phyloP scores from a whole-genome alignment of 2,888 invertebrate species.

The Dryobota labecula region DNA sequence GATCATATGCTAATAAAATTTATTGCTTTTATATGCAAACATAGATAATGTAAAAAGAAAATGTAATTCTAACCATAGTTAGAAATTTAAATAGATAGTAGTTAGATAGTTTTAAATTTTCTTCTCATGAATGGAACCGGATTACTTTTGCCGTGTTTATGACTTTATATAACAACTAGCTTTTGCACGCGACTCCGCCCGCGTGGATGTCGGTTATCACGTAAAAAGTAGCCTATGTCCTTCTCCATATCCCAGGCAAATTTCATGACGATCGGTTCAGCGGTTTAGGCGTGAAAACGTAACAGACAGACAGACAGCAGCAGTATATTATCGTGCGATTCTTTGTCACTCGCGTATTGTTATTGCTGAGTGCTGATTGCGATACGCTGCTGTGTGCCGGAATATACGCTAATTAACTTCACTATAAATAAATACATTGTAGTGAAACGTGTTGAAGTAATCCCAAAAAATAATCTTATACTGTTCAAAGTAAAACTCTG shows the following conservation, averaged over 20 bases:
- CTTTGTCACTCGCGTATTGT: constrained; percentile 7
- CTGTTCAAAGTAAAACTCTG: neutral
- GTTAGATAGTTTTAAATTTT: too few species aligned
- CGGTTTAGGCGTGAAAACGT: too few species aligned
- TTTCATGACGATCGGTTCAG: too few species aligned
- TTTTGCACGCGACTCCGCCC: too few species aligned
- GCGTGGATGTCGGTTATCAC: too few species aligned
- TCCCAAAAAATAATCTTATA: neutral
- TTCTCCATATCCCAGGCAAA: too few species aligned
- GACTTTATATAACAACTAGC: neutral
- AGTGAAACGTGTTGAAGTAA: neutral
- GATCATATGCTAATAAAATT: neutral
- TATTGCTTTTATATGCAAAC: neutral
- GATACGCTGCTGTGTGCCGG: neutral
- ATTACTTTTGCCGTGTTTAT: neutral
- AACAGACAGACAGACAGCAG: too few species aligned
- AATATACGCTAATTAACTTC: neutral
- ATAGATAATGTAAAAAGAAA: too few species aligned
- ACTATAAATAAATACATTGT: neutral
- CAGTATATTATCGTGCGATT: neutral
- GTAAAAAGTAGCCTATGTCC: too few species aligned
- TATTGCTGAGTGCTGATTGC: neutral
- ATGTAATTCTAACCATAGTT: too few species aligned
- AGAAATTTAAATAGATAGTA: too few species aligned
- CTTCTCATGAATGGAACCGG: neutral